These are phyloP conservation scores for Zele albiditarsus DNA, from an alignment of 2,888 invertebrate species.

Conservation along the genomic window DNA sequence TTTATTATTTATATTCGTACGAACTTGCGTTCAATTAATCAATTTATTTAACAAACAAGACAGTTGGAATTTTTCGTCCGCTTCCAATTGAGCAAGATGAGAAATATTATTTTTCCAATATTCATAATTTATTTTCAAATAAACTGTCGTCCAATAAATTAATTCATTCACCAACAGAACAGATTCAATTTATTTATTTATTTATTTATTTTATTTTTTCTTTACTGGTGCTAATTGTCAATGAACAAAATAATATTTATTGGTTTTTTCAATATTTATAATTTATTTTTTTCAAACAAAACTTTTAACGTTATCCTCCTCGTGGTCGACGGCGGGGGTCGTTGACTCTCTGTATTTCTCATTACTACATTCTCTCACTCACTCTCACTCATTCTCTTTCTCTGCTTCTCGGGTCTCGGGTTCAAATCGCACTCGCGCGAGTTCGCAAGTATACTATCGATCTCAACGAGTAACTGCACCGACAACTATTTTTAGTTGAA, in stretches of 20 bases:
- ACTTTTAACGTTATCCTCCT: slow-evolving; percentile 5
- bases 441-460: slow-evolving; percentile 50
- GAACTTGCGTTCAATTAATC: too few relatives aligned
- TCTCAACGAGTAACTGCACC: slow-evolving; percentile 32
- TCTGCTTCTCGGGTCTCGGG: slow-evolving; percentile 31
- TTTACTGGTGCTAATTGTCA: too few relatives aligned
- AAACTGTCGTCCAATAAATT: too few relatives aligned
- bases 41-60: too few relatives aligned
- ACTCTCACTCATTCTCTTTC: slow-evolving; percentile 34
- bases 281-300: neutral
- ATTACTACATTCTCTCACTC: slow-evolving; percentile 24
- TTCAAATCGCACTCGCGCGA: slow-evolving; percentile 43
- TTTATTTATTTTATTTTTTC: neutral
- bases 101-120: too few relatives aligned
- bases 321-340: slow-evolving; percentile 25
- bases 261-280: neutral
- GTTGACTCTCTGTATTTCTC: slow-evolving; percentile 28
- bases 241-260: too few relatives aligned
- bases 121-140: too few relatives aligned
- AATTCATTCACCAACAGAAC: too few relatives aligned
- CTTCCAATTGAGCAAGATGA: too few relatives aligned
- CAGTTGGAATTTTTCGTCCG: too few relatives aligned
- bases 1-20: too few relatives aligned
- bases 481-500: slow-evolving; percentile 41
- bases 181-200: too few relatives aligned